A percentile compares a stretch with the other conserved stretches of the same genome.
Conservation (phyloP, 2,113 vertebrate species). For the Climacteris rufus region DNA sequence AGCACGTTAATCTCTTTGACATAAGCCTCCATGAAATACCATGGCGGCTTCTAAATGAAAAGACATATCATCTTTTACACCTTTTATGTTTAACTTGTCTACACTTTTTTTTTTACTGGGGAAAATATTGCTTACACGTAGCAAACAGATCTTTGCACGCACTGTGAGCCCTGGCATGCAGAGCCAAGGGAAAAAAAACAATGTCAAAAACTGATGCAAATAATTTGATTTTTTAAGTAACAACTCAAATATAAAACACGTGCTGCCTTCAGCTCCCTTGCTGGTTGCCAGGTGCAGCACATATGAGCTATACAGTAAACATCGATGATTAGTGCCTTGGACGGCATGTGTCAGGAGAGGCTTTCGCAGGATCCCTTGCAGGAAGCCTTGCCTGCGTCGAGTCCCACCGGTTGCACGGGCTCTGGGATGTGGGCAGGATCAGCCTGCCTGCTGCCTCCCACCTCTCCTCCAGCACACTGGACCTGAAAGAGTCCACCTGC, state of each 20-base stretch:
- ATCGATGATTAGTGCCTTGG: constrained; percentile 63
- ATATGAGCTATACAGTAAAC: constrained; percentile 59
- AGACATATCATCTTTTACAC: constrained; percentile 58
- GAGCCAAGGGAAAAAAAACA: constrained; percentile 61
- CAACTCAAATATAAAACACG: constrained; percentile 63
- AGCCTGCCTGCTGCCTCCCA: background rate
- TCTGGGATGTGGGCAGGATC: background rate
- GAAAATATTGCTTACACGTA: constrained; percentile 59
- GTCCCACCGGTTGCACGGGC: background rate
- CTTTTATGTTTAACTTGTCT: constrained; percentile 64
- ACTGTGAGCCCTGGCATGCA: constrained; percentile 55
- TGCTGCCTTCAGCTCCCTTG: constrained; percentile 62
- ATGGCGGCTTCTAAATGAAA: background rate
- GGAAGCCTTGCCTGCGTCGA: background rate
- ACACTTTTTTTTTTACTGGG: constrained; percentile 37
- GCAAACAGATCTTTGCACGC: constrained; percentile 61
- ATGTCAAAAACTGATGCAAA: constrained; percentile 67
- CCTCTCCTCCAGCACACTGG: background rate
- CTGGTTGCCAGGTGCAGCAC: constrained; percentile 59
- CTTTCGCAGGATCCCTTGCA: background rate
- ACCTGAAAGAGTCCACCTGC: constrained; percentile 16
- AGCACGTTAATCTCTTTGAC: constrained; percentile 59
- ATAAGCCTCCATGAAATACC: constrained; percentile 38
- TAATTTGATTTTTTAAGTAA: constrained; percentile 64
- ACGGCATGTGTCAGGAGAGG: constrained; percentile 50